phyloP scores from a whole-genome alignment of 2,113 vertebrate species.

The Delphinapterus leucas region DNA sequence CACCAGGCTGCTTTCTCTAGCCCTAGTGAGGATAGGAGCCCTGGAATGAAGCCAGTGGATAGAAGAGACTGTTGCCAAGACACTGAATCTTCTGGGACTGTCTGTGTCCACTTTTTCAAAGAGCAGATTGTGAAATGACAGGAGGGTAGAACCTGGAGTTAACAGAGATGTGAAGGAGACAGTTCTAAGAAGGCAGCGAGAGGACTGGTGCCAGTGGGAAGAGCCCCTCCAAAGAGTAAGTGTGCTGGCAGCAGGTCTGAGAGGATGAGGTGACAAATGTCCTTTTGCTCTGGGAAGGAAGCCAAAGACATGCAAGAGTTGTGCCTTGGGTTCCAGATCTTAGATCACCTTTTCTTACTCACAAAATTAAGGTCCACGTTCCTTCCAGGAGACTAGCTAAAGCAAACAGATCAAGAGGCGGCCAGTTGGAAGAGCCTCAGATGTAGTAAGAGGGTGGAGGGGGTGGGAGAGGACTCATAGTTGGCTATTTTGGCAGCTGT shows the following conservation, averaged over 20 bases:
- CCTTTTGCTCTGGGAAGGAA: conserved; percentile 49
- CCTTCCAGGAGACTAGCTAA: conserved; percentile 40
- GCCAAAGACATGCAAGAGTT: not conserved
- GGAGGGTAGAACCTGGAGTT: not conserved
- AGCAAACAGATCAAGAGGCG: not conserved
- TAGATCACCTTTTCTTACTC: not conserved
- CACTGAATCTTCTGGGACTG: conserved; percentile 23
- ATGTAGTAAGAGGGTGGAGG: not conserved
- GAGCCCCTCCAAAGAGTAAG: not conserved
- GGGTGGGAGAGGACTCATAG: rapidly evolving
- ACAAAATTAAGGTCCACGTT: not conserved
- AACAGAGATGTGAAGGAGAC: conserved; percentile 28
- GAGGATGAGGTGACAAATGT: conserved; percentile 45
- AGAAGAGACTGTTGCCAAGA: not conserved
- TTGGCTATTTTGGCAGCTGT: not conserved
- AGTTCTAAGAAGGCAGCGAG: not conserved
- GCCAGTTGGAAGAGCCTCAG: not conserved
- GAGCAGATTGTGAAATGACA: not conserved
- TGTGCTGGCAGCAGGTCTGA: conserved; percentile 30
- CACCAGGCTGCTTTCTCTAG: not conserved
- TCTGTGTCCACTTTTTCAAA: not conserved
- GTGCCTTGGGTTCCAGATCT: conserved; percentile 45
- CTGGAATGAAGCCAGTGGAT: not conserved
- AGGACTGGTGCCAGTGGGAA: not conserved
- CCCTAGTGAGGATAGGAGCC: not conserved